These are phyloP conservation scores for Donacobius atricapilla DNA, from an alignment of 2,113 vertebrate species.

Conservation along the genomic window DNA sequence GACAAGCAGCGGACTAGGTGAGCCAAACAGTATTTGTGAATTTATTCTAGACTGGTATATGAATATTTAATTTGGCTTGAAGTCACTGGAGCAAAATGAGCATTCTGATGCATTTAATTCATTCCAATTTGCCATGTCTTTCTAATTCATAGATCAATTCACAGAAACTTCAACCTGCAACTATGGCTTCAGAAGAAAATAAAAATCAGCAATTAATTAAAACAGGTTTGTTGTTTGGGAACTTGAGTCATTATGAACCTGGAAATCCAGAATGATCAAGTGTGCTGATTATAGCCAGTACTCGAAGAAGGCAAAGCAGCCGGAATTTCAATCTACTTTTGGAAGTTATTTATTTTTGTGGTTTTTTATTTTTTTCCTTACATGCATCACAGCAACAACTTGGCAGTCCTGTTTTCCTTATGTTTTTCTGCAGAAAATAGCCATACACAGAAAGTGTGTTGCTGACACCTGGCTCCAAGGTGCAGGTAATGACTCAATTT, in stretches of 20 bases:
- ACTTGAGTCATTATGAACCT: constrained; percentile 42
- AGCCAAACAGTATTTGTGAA: constrained; percentile 72
- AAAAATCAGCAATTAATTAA: constrained; percentile 51
- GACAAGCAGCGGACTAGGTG: constrained; percentile 68
- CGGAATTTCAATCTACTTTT: neutral
- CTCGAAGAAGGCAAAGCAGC: neutral
- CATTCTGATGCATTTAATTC: constrained; percentile 67
- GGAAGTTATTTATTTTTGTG: neutral
- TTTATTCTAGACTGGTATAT: constrained; percentile 71
- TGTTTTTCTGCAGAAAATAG: constrained; percentile 37
- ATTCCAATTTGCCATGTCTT: constrained; percentile 67
- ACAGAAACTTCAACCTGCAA: constrained; percentile 51
- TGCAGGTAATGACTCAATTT: constrained; percentile 57
- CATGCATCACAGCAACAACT: neutral
- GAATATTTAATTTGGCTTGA: constrained; percentile 73
- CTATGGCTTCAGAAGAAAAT: constrained; percentile 12
- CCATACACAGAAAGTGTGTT: neutral
- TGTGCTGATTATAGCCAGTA: neutral
- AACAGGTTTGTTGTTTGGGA: constrained; percentile 34
- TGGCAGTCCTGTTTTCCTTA: constrained; percentile 21
- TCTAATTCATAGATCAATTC: constrained; percentile 67
- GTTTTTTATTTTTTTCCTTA: neutral
- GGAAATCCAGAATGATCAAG: constrained; percentile 20
- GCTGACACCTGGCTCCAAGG: constrained; percentile 37
- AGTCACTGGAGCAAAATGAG: constrained; percentile 68